Evolutionary conservation across 2,888 invertebrate species (phyloP).

Genomic region (Chalcosyrphus nemorum): DNA sequence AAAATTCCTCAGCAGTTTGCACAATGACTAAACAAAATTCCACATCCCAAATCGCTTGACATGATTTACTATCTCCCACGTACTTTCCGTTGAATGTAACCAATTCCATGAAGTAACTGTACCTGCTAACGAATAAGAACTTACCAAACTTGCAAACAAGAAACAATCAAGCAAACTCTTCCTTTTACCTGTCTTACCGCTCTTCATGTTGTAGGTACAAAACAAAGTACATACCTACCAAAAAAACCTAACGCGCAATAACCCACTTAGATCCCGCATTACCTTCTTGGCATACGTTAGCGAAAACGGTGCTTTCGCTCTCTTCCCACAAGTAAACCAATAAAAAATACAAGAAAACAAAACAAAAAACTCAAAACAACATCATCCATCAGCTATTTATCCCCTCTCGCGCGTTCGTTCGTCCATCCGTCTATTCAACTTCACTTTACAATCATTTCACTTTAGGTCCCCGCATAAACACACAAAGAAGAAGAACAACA

Average conservation of each 20-base stretch:
- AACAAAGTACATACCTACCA: too few relatives aligned
- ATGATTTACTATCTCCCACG: constrained; percentile 25
- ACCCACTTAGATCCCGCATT: constrained; percentile 51
- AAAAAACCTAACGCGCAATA: constrained; percentile 66
- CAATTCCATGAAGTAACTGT: constrained; percentile 56
- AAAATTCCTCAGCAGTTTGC: neutral
- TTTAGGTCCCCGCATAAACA: constrained; percentile 23
- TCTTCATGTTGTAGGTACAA: too few relatives aligned
- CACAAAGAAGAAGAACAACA: neutral
- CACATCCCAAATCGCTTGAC: constrained; percentile 15
- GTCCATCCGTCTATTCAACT: neutral
- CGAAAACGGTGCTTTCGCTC: constrained; percentile 70
- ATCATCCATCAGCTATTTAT: neutral
- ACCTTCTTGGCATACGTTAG: constrained; percentile 53
- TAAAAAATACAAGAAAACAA: constrained; percentile 4
- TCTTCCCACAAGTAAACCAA: constrained; percentile 48
- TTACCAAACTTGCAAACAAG: constrained; percentile 33
- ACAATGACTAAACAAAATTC: neutral
- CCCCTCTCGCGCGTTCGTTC: neutral
- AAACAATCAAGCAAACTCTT: constrained; percentile 58
- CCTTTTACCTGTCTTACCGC: constrained; percentile 35
- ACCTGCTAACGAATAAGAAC: constrained; percentile 22
- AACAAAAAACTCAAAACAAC: constrained; percentile 28
- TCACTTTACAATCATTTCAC: constrained; percentile 39
- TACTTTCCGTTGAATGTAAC: constrained; percentile 28